Conservation (phyloP, 2,113 vertebrate genomes). For the Ailurus styani region DNA sequence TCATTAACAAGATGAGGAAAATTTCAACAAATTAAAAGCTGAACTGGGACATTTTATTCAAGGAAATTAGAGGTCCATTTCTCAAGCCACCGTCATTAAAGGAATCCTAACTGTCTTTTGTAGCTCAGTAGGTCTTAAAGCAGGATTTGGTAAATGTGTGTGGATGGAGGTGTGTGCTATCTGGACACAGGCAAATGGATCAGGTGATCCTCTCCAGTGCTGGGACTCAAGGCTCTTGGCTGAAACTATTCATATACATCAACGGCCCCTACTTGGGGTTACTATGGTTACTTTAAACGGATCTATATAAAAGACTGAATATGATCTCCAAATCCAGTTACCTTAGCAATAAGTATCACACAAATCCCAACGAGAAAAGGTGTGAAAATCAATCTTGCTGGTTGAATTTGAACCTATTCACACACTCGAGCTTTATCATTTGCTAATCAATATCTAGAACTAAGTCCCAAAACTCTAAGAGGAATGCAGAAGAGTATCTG, state of each 20-base stretch:
- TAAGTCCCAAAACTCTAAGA: background rate
- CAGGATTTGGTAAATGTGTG: background rate
- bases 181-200: background rate
- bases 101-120: background rate
- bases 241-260: background rate
- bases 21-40: background rate
- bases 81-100: background rate
- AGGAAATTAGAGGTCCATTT: background rate
- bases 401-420: background rate
- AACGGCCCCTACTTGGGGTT: background rate
- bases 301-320: background rate
- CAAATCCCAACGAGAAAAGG: background rate
- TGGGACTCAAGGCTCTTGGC: background rate
- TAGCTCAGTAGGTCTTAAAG: background rate
- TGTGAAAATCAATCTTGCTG: background rate
- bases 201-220: background rate
- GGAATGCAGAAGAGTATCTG: background rate
- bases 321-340: background rate
- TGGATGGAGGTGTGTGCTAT: background rate
- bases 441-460: background rate
- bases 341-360: background rate
- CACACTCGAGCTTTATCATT: background rate
- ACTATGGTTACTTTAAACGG: background rate
- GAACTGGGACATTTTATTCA: background rate
- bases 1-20: conserved; percentile 17